Base-by-base conservation (phyloP, 2,888 invertebrate genomes). In the Tipula confusa region DNA sequence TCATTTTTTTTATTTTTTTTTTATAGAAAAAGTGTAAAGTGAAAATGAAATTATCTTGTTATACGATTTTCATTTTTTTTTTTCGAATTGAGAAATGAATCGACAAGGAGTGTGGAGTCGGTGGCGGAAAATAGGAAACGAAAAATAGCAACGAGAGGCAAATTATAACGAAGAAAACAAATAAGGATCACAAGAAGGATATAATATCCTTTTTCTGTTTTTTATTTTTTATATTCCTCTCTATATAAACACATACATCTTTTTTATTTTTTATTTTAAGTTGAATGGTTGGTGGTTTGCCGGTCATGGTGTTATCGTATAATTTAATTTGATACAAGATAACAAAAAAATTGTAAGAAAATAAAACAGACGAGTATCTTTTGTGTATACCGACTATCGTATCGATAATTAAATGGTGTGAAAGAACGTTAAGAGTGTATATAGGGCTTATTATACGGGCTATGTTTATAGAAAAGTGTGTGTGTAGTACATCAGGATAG, bases 271-370 rank as follows among this genome's bases (percentile, higher is more conserved):
- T 24, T 64, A 18, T 64, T 64, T 64, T 18, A 11, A 64, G 64
- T 64, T 64, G 64, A 64, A 64, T 64, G 64, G 64, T 64, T 64
- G 64, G 64, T 64, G 64, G 64, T 64, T 64, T 64, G 64, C 64
- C 64, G 64, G 64, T 64, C 64, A 64, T 64, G 64, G 64, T 64
- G 64, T 64, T 64, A 64, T 64, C 64, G 64, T 64, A n/a, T n/a
- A 64, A 64, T 64, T 64, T 64, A 64, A 64, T 64, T 24, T 64
- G 64, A 64, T 64, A 64, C 64, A 64, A 64, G 64, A 64, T 64
- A 64, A 64, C n/a, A n/a, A 64, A 38, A 38, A 43, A 64, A 64
- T 64, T 64, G 64, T 64, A 64, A 24, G 64, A 64, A 64, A 64
- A 64, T 64, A 64, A 64, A 64, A 64, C 64, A 64, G 64, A 64